Evolutionary conservation across 2,888 invertebrate species (phyloP), one percentile per base, ranked within the genome.

Genomic region (Synergus itoensis): DNA sequence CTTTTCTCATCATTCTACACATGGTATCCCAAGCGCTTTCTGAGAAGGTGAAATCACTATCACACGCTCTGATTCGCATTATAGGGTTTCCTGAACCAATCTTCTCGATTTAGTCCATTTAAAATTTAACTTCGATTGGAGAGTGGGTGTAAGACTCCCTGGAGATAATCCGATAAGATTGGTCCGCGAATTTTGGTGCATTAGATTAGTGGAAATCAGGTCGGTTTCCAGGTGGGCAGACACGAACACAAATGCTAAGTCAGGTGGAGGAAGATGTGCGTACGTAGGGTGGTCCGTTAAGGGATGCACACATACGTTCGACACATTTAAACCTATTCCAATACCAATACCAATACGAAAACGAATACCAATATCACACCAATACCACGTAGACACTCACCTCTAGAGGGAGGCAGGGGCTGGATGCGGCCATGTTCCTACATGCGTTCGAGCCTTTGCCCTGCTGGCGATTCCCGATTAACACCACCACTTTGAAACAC

Each of bases 341-440:
- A 41, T 76, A n/a, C 76, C 41, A 12, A 28, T 63, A 69, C 62
- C 11, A 64, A 67, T 67, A 48, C 36, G 0, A 36, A 36, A 28
- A 43, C 40, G 14, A 14, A 21, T 3, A n/a, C 41, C 14, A 21
- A 41, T 76, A n/a, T 62, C 41, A 12, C n/a, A 69, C 67, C 7
- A 64, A 67, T 67, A 53, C 63, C 76, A 64, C 75, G 77, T 81
- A 83, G 82, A 83, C 85, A 90, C 92, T 92, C 89, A 92, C 92
- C 92, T 92, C 92, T 92, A 92, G 90, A 90, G 92, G 92, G 91
- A 92, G 92, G 92, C 91, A 92, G 92, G 92, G 91, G 91, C 91
- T 91, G 90, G 91, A 90, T 90, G 91, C 91, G 91, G 92, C 92
- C 92, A 92, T 92, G 89, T 92, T 92, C 91, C 92, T 92, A 92